Evolutionary conservation across 2,888 invertebrate genomes (phyloP).

Genomic region (Orthosia gracilis): DNA sequence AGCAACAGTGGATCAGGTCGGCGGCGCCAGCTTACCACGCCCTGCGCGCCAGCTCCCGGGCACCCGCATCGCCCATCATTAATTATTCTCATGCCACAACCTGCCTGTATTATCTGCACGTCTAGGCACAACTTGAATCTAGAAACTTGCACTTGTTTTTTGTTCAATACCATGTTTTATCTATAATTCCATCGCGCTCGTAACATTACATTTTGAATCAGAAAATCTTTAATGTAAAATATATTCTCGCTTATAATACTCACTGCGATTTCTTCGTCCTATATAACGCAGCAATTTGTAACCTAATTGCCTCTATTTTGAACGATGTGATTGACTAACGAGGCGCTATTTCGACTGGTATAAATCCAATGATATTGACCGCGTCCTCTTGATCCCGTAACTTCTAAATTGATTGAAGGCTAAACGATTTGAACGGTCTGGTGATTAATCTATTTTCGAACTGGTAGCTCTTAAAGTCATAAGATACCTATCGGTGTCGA

Average conservation of each 20-base stretch:
- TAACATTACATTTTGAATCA: constrained; percentile 61
- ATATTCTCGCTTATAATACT: constrained; percentile 39
- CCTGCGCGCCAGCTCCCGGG: constrained; percentile 79
- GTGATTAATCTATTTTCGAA: constrained; percentile 63
- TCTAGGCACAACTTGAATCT: constrained; percentile 69
- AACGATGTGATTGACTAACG: constrained; percentile 56
- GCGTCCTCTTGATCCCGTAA: constrained; percentile 66
- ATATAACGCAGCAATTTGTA: constrained; percentile 42
- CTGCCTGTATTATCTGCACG: constrained; percentile 78
- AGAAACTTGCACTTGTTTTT: constrained; percentile 79
- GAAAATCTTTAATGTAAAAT: constrained; percentile 59
- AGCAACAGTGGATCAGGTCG: constrained; percentile 77
- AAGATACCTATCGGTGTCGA: constrained; percentile 43
- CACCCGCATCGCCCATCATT: constrained; percentile 79
- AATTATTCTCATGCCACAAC: constrained; percentile 82
- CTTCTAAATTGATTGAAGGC: constrained; percentile 66
- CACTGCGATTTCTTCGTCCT: constrained; percentile 41
- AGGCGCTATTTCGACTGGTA: constrained; percentile 55
- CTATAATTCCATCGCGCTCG: constrained; percentile 68
- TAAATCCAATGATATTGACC: constrained; percentile 67
- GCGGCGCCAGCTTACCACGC: constrained; percentile 87
- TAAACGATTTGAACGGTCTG: constrained; percentile 58
- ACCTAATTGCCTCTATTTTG: constrained; percentile 63
- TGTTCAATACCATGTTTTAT: constrained; percentile 66
- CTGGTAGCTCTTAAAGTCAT: constrained; percentile 44